These are phyloP conservation scores for Scortum barcoo DNA, from an alignment of 2,113 vertebrate species.

Conservation along the genomic window DNA sequence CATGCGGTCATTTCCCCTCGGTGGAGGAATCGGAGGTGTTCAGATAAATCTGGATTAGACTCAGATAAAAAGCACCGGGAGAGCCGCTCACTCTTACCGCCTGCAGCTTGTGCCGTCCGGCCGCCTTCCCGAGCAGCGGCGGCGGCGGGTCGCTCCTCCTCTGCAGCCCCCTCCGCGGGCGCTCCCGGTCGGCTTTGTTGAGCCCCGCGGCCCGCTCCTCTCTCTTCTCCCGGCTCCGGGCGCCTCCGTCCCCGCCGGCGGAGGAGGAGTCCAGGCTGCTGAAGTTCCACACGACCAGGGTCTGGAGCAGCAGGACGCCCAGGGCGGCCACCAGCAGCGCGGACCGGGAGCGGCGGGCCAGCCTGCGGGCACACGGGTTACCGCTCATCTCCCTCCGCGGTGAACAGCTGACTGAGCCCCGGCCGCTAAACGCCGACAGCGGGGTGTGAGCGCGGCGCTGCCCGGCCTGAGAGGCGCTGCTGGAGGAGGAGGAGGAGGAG, in stretches of 20 bases:
- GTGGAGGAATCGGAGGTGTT: constrained; percentile 6
- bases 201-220: constrained; percentile 78
- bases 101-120: constrained; percentile 78
- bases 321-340: constrained; percentile 90
- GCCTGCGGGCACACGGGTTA: constrained; percentile 89
- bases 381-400: constrained; percentile 84
- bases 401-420: constrained; percentile 67
- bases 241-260: constrained; percentile 82
- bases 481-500: constrained; percentile 41
- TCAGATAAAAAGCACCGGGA: not conserved
- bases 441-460: constrained; percentile 70
- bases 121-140: constrained; percentile 80
- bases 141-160: constrained; percentile 77
- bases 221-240: constrained; percentile 82
- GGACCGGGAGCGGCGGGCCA: constrained; percentile 91
- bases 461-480: constrained; percentile 49
- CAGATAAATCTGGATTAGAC: not conserved
- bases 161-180: constrained; percentile 72
- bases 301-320: constrained; percentile 93
- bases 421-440: constrained; percentile 74
- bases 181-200: constrained; percentile 80
- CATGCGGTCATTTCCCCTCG: constrained; percentile 18
- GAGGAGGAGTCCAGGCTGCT: constrained; percentile 91
- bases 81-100: constrained; percentile 74
- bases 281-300: constrained; percentile 97